These are phyloP conservation scores for Trachelipus rathkii DNA, from an alignment of 1,140 invertebrate genomes.

Conservation along the genomic window DNA sequence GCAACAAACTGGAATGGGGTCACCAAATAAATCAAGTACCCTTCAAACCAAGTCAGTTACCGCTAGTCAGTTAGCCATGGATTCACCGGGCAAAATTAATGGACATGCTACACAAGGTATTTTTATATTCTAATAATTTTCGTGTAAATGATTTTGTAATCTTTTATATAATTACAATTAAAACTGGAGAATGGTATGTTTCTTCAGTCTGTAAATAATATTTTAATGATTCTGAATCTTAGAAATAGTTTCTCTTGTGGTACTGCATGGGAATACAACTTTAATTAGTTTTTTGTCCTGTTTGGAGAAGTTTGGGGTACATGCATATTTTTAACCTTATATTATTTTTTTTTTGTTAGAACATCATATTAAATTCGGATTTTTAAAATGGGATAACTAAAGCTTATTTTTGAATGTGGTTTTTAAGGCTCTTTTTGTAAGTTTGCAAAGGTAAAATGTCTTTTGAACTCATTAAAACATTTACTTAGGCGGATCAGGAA, in stretches of 20 bases:
- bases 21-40: conserved; percentile 58
- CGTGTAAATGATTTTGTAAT: neutral
- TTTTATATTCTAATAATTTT: neutral
- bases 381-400: too few species aligned
- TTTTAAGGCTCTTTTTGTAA: too few species aligned
- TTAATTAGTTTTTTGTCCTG: neutral
- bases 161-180: neutral
- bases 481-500: conserved; percentile 32
- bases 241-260: too few species aligned
- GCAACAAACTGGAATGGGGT: conserved; percentile 21
- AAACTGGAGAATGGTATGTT: too few species aligned
- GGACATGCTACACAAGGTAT: conserved; percentile 44
- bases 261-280: neutral
- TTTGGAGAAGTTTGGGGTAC: neutral
- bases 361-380: too few species aligned
- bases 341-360: neutral
- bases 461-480: neutral
- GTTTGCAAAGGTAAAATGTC: too few species aligned
- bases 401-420: too few species aligned
- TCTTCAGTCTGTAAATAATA: too few species aligned
- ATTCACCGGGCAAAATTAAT: conserved; percentile 62
- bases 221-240: too few species aligned
- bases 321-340: neutral
- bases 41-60: conserved; percentile 83
- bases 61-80: conserved; percentile 78